Conservation (phyloP, 2,888 invertebrate genomes). For the Rhimphoctona megacephalus region DNA sequence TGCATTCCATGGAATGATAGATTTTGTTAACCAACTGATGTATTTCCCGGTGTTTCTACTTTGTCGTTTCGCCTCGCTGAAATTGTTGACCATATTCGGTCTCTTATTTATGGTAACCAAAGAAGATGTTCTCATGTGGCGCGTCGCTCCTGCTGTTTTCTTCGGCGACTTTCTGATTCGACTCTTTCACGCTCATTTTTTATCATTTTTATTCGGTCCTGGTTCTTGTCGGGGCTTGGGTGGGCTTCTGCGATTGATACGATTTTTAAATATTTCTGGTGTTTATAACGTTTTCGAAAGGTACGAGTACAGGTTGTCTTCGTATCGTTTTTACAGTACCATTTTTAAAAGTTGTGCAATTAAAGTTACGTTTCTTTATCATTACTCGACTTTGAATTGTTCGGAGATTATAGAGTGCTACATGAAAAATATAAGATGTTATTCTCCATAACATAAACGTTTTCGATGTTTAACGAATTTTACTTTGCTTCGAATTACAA, state of each 20-base stretch:
- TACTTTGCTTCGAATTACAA: too few species aligned
- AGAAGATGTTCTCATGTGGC: conserved; percentile 67
- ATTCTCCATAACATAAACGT: too few species aligned
- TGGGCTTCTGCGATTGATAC: conserved; percentile 10
- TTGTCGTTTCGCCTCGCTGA: conserved; percentile 33
- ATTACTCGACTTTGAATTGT: too few species aligned
- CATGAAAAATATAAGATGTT: too few species aligned
- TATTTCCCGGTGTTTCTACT: conserved; percentile 15
- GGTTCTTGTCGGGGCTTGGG: neutral
- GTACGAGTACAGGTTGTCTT: neutral
- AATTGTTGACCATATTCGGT: conserved; percentile 58
- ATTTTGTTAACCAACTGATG: conserved; percentile 67
- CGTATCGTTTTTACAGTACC: neutral
- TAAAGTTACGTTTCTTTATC: too few species aligned
- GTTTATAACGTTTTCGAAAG: neutral
- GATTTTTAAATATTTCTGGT: neutral
- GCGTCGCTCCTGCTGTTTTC: conserved; percentile 54
- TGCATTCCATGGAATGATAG: conserved; percentile 63
- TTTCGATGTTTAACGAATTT: too few species aligned
- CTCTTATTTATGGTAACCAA: conserved; percentile 65
- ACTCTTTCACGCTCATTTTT: neutral
- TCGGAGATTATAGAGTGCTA: too few species aligned
- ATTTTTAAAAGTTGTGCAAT: too few species aligned
- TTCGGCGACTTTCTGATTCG: neutral
- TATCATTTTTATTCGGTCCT: neutral